Percentiles rank a stretch among this genome's conserved stretches.
Conservation (phyloP, 1,140 invertebrate genomes). For the Drosophila sechellia region DNA sequence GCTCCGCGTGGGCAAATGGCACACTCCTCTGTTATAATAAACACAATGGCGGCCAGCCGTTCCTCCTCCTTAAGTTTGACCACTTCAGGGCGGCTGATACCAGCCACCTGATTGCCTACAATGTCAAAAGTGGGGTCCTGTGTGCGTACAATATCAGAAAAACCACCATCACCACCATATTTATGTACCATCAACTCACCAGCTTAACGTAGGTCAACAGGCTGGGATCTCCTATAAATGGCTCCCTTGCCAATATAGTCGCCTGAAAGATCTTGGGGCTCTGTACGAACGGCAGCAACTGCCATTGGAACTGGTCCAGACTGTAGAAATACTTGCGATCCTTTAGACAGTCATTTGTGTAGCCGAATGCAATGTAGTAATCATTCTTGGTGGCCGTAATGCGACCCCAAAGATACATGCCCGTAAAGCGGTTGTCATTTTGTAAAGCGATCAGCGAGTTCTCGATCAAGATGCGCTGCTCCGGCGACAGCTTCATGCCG, state of each 20-base stretch:
- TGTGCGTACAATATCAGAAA: background rate
- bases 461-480: conserved; percentile 88
- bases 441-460: conserved; percentile 90
- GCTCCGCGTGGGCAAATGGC: conserved; percentile 90
- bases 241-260: conserved; percentile 85
- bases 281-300: conserved; percentile 87
- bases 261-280: conserved; percentile 87
- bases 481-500: conserved; percentile 88
- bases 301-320: conserved; percentile 89
- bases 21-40: conserved; percentile 89
- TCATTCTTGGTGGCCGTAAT: conserved; percentile 88
- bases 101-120: conserved; percentile 85
- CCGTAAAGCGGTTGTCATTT: conserved; percentile 90
- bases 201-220: conserved; percentile 85
- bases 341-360: conserved; percentile 87
- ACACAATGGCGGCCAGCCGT: conserved; percentile 88
- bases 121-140: conserved; percentile 82
- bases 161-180: background rate
- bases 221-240: conserved; percentile 87
- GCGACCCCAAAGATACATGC: conserved; percentile 91
- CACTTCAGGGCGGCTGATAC: conserved; percentile 84
- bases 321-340: conserved; percentile 90
- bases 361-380: conserved; percentile 91
- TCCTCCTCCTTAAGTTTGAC: conserved; percentile 90
- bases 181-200: conserved; percentile 41